Evolutionary conservation across 1,140 invertebrate genomes (phyloP), one percentile per base, ranked within the genome.

Genomic region (Aphidius ervi): DNA sequence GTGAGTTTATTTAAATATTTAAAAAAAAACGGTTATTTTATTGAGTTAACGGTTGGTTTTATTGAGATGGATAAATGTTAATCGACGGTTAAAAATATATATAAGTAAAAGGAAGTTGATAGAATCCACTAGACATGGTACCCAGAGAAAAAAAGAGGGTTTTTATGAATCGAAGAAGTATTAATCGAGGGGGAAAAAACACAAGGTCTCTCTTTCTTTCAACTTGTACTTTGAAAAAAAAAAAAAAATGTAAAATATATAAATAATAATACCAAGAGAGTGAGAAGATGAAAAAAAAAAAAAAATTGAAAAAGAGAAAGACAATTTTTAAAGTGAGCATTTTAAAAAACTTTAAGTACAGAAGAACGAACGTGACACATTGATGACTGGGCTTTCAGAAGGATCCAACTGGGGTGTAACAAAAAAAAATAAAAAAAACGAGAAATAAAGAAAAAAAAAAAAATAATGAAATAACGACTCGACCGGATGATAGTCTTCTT

Each of bases 161-260:
- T 31, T 31, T 31, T 31, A 7, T 39, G n/a, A 23, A 39, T 52
- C 40, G 49, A 52, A 52, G 40, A 23, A 46, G 55, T 54, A 40
- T 62, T 58, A 47, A 54, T 46, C 63, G 61, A 63, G 64, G 63
- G 63, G 61, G 49, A 45, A 62, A 61, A 59, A 60, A 65, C 16
- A 31, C 23, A 31, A 31, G 2, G 23, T 31, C 23, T 31, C 23
- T 31, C 4, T 31, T 31, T 31, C 4, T 31, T 31, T 31, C 23
- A 31, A 31, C 23, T 31, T 31, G 23, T 31, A 31, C 23, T 31
- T 31, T 31, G 1, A 31, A 31, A 1, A 31, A 31, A 31, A 31
- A 31, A 31, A 31, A 31, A 31, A 2, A 3, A 31, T 31, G 4
- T 31, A 68, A 63, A 63, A 64, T n/a, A n/a, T n/a, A n/a, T n/a